Base-by-base conservation (phyloP, 2,797 vertebrate species). In the Thalassophryne amazonica region DNA sequence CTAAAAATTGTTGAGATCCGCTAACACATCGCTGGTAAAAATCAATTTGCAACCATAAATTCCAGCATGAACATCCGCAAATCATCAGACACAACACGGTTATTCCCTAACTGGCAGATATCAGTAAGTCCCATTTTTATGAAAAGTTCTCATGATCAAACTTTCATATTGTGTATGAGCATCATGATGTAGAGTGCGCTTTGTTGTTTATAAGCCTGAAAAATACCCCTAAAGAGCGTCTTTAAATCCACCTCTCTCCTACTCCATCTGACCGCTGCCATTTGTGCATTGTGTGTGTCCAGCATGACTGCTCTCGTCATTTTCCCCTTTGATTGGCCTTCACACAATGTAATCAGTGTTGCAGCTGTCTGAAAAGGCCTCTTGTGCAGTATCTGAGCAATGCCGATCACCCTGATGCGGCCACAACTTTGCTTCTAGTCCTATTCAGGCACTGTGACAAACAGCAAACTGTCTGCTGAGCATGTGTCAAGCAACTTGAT, bases 261-360 rank as follows among this genome's bases (percentile, higher is more conserved):
- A 69, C 81, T 63, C 69, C 81, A 77, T 88, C 79, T 82, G 81
- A 83, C 85, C 79, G 53, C 73, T 73, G 78, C 78, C 86, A 83
- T 66, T 87, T 81, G 85, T 78, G 81, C 85, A 89, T 89, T 89
- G 86, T 90, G 85, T 80, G 84, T 69, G 86, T 87, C 77, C 78
- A 36, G 67, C 70, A 68, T 83, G 80, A 85, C 82, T 66, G 79
- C 87, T 86, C 83, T 83, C 78, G 86, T 90, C 89, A 89, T 89
- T 83, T 87, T 87, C 75, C 63, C 83, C 86, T 90, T 90, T 89
- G 89, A 91, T 88, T 90, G 87, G 78, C 51, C 78, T 69, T 74
- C 84, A 34, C 85, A 91, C 91, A 92, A 91, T 91, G 87, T 83
- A 59, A 80, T 88, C 87, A 89, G 89, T 91, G 89, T 91, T 89